Base-by-base conservation (phyloP, 2,888 invertebrate genomes). In the Dicyrtomina minuta region DNA sequence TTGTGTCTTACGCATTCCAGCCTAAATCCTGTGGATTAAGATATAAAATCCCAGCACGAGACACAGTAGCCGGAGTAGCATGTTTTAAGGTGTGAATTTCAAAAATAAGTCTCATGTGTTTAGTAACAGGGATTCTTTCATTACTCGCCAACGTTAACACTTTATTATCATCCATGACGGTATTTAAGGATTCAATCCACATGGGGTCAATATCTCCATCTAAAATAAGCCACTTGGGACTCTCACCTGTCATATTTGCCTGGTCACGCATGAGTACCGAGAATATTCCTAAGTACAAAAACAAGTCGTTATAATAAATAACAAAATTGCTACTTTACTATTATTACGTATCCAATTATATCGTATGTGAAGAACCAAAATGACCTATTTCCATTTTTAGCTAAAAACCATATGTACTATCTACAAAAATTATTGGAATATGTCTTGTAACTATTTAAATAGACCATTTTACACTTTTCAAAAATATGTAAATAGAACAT, bases 81-180 rank as follows among this genome's bases (percentile, higher is more conserved):
- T 95, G 96, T 80, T 90, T 88, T 80, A 97, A 85, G 83, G 95
- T 95, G n/a, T 94, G 94, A 82, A 97, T 96, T 84, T 97, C 97
- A 84, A 97, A 97, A 80, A 97, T 86, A 70, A 97, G 84, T 80
- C 96, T 86, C 96, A 97, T 96, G 24, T 90, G 88, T 39, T 93
- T 91, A 22, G 94, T 96, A 70, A 97, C 83, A 6, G 96, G 94
- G 79, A 97, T 97, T 80, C 97, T 87, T 83, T 97, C 97, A 81
- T 97, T 96, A 82, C 95, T 96, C 41, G 97, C 96, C 79, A 97
- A 84, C 0, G 97, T 97, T 77, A 97, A 84, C 43, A 95, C 91
- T 86, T 97, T 96, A 82, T 97, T 97, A 82, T 97, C 97, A 82
- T 97, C 97, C 96, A 97, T 97, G 13, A 97, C 96, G 1, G 96